Percentiles rank a stretch among this genome's conserved stretches.
phyloP scores from a whole-genome alignment of 2,888 invertebrate genomes.

The Hypolimnas misippus region DNA sequence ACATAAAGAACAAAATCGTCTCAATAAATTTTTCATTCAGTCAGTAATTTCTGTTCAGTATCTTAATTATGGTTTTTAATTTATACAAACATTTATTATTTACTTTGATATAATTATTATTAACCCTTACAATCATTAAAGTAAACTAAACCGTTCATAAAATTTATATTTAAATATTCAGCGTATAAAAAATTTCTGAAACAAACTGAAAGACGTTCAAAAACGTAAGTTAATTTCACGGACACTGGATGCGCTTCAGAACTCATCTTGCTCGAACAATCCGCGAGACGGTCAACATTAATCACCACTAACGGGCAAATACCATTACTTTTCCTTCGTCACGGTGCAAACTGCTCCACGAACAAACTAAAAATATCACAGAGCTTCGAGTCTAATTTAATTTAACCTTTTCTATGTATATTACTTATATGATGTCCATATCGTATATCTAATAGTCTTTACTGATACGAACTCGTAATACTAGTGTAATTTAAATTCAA shows the following conservation, averaged over 20 bases:
- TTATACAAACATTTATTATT: too few species aligned
- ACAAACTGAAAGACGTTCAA: conserved; percentile 63
- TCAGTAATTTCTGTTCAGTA: too few species aligned
- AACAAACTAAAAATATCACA: background rate
- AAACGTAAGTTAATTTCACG: conserved; percentile 82
- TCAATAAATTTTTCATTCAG: too few species aligned
- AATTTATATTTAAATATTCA: background rate
- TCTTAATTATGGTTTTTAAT: too few species aligned
- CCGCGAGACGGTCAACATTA: conserved; percentile 71
- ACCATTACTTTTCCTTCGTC: conserved; percentile 17
- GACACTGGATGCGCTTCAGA: conserved; percentile 76
- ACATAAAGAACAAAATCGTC: too few species aligned
- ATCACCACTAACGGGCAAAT: conserved; percentile 65
- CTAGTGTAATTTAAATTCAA: too few species aligned
- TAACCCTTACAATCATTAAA: too few species aligned
- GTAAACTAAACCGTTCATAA: background rate
- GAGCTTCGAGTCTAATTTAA: background rate
- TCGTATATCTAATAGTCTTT: too few species aligned
- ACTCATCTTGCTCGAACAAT: conserved; percentile 78
- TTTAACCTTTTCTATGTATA: background rate
- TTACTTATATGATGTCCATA: conserved; percentile 29
- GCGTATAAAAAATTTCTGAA: background rate
- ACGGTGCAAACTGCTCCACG: background rate
- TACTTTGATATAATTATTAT: too few species aligned
- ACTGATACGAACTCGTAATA: too few species aligned